phyloP scores from a whole-genome alignment of 1,140 invertebrate species.

The Notospermus geniculatus region DNA sequence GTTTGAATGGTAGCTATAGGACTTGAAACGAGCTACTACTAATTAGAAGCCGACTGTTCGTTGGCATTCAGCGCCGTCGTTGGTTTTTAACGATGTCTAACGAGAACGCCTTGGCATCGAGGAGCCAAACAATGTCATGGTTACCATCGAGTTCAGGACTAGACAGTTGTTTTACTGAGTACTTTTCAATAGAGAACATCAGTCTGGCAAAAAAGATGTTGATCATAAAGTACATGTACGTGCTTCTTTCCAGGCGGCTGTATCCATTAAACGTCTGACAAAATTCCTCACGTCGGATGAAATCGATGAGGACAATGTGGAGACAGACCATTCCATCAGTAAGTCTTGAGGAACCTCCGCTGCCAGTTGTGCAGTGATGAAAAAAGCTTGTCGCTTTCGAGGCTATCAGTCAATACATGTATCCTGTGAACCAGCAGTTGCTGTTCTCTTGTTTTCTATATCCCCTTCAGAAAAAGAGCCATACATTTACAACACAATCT shows the following conservation, averaged over 20 bases:
- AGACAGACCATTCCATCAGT: slow-evolving; percentile 27
- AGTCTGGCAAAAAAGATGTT: too few species aligned
- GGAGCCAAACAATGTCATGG: too few species aligned
- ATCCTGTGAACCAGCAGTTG: not conserved
- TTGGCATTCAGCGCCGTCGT: not conserved
- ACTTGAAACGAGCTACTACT: slow-evolving; percentile 6
- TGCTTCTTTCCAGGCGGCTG: slow-evolving; percentile 39
- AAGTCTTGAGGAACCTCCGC: slow-evolving; percentile 14
- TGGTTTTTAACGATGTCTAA: slow-evolving; percentile 4
- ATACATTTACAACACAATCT: too few species aligned
- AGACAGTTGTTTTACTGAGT: too few species aligned
- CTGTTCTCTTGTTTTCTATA: not conserved
- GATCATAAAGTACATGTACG: too few species aligned
- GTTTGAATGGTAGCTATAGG: not conserved
- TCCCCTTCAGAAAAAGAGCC: too few species aligned
- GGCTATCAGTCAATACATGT: not conserved
- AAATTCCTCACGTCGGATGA: slow-evolving; percentile 49
- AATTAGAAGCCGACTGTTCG: not conserved
- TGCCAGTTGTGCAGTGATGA: not conserved
- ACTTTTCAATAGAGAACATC: too few species aligned
- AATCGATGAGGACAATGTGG: slow-evolving; percentile 37
- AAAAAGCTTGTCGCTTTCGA: not conserved
- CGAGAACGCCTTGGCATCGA: not conserved
- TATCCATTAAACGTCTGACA: slow-evolving; percentile 47
- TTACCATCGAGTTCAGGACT: too few species aligned